A percentile compares a stretch with the other conserved stretches of the same genome.
Conservation (phyloP, 2,797 vertebrate species). For the Eulemur albifrons region DNA sequence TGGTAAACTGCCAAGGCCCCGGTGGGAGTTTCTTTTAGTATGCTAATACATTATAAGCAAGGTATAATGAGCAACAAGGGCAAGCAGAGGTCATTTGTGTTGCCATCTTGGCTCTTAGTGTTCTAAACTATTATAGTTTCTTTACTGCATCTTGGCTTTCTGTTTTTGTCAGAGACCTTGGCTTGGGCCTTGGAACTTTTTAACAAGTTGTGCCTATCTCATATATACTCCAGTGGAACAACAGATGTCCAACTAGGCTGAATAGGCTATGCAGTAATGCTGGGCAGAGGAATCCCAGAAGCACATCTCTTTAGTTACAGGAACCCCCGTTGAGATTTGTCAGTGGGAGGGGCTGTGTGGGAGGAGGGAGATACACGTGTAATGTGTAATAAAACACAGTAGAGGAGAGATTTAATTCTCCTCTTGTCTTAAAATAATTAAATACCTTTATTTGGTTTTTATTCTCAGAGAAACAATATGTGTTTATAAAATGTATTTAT, state of each 20-base stretch:
- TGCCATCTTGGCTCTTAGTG: neutral
- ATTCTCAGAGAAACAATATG: neutral
- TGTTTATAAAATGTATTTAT: neutral
- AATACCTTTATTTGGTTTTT: neutral
- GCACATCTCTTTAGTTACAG: neutral
- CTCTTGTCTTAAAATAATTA: neutral
- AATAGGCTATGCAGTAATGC: fast-evolving
- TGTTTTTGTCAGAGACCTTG: neutral
- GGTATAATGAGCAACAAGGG: neutral
- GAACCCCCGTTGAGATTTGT: neutral
- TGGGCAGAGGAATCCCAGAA: neutral
- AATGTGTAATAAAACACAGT: neutral
- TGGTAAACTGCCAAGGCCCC: neutral
- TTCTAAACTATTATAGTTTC: neutral
- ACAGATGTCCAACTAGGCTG: neutral
- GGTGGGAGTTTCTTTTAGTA: neutral
- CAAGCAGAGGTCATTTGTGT: neutral
- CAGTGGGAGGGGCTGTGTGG: fast-evolving
- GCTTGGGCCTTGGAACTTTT: neutral
- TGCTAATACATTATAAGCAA: neutral
- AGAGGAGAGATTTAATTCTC: neutral
- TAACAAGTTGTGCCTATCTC: neutral
- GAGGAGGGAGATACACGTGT: fast-evolving
- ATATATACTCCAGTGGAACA: neutral
- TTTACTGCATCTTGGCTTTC: neutral